phyloP scores from a whole-genome alignment of 2,797 vertebrate genomes.

The Hapalemur alaotrensis region DNA sequence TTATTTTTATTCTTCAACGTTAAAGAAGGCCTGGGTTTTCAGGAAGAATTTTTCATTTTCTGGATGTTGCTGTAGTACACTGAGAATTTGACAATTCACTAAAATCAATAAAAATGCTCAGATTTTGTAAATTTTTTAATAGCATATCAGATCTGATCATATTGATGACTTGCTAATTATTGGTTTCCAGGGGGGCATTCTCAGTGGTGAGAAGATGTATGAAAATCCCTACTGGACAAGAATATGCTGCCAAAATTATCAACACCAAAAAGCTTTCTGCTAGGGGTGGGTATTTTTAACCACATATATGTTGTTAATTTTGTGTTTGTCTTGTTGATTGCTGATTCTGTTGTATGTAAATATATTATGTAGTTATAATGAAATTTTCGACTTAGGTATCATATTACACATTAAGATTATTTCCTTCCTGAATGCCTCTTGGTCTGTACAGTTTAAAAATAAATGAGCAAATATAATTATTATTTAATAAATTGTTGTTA shows the following conservation, averaged over 20 bases:
- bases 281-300: constrained; percentile 90
- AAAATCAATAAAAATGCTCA: neutral
- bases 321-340: constrained; percentile 4
- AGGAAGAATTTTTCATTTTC: constrained; percentile 21
- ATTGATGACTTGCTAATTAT: constrained; percentile 76
- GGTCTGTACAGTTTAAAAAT: constrained; percentile 38
- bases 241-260: constrained; percentile 98
- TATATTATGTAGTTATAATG: neutral
- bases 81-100: neutral
- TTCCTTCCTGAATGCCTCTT: constrained; percentile 28
- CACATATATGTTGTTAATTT: constrained; percentile 22
- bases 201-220: constrained; percentile 97
- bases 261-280: constrained; percentile 99
- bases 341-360: constrained; percentile 15
- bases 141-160: neutral
- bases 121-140: neutral
- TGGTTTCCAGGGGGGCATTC: constrained; percentile 93
- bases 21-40: neutral
- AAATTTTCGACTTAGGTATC: constrained; percentile 4
- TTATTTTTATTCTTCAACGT: constrained; percentile 19
- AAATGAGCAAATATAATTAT: neutral
- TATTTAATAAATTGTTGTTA: neutral
- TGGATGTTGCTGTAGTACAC: neutral
- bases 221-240: constrained; percentile 97
- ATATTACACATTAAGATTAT: neutral